A percentile compares a stretch with the other conserved stretches of the same genome.
Evolutionary conservation across 2,888 invertebrate genomes (phyloP).

Genomic region (Dolichopus griseipennis): DNA sequence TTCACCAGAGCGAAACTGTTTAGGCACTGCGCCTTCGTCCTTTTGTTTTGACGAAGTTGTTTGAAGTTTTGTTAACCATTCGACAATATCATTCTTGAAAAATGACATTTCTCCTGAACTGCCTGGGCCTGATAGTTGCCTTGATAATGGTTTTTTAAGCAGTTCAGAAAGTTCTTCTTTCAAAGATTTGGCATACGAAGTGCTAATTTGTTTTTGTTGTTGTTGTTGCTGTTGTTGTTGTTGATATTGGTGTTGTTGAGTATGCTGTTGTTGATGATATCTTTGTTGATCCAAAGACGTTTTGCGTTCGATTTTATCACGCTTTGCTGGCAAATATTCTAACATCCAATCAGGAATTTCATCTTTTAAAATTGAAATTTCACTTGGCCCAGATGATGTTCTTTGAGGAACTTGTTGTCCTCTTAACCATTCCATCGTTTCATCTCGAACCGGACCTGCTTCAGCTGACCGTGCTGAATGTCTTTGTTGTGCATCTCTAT

Average conservation of each 20-base stretch:
- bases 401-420: slow-evolving; percentile 37
- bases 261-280: slow-evolving; percentile 28
- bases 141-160: slow-evolving; percentile 39
- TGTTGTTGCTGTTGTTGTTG: slow-evolving; percentile 28
- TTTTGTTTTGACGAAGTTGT: slow-evolving; percentile 26
- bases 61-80: slow-evolving; percentile 42
- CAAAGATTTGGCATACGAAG: slow-evolving; percentile 36
- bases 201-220: slow-evolving; percentile 6
- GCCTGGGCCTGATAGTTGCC: slow-evolving; percentile 40
- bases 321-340: slow-evolving; percentile 38
- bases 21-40: slow-evolving; percentile 25
- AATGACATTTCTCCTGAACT: slow-evolving; percentile 35
- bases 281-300: slow-evolving; percentile 10
- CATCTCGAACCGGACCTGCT: slow-evolving; percentile 39
- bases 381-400: slow-evolving; percentile 42
- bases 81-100: slow-evolving; percentile 41
- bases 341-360: slow-evolving; percentile 42
- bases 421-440: slow-evolving; percentile 40
- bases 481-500: slow-evolving; percentile 41
- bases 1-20: slow-evolving; percentile 29
- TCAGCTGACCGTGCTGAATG: slow-evolving; percentile 43
- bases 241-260: slow-evolving; percentile 18
- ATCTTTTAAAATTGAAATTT: slow-evolving; percentile 40
- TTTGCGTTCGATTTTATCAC: slow-evolving; percentile 32
- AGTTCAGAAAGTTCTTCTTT: slow-evolving; percentile 39